Conservation (phyloP, 2,797 vertebrate species). For the Macroramphosus scolopax region DNA sequence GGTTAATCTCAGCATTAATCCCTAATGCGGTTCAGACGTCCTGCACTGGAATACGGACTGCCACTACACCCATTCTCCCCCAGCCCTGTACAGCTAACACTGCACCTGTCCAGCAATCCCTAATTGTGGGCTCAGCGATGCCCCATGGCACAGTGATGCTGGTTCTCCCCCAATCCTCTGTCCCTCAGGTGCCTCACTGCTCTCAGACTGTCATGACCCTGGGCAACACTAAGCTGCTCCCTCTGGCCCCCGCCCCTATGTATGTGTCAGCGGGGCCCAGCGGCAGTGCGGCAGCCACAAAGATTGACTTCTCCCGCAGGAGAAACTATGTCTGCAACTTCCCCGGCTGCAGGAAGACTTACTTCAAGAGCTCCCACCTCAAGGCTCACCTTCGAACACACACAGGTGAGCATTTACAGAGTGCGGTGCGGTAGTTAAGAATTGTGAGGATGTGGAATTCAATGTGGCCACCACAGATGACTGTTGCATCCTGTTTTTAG, state of each 20-base stretch:
- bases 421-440: background rate
- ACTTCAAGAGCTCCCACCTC: conserved; percentile 98
- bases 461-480: conserved; percentile 8
- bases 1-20: conserved; percentile 87
- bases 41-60: conserved; percentile 72
- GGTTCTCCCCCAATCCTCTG: conserved; percentile 86
- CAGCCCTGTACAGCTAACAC: conserved; percentile 63
- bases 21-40: conserved; percentile 77
- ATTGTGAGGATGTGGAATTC: conserved; percentile 14
- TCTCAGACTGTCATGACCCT: conserved; percentile 84
- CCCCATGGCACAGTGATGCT: conserved; percentile 94
- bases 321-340: conserved; percentile 95
- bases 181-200: conserved; percentile 77
- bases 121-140: conserved; percentile 85
- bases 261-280: conserved; percentile 86
- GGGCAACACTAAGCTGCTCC: conserved; percentile 90
- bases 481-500: conserved; percentile 43
- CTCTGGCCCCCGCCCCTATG: conserved; percentile 92
- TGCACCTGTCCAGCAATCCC: conserved; percentile 74
- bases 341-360: conserved; percentile 93
- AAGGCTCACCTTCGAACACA: conserved; percentile 98
- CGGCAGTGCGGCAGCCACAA: conserved; percentile 62
- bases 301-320: conserved; percentile 91
- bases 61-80: conserved; percentile 75
- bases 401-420: conserved; percentile 84